phyloP scores from a whole-genome alignment of 2,113 vertebrate species.

The Silurus asotus region DNA sequence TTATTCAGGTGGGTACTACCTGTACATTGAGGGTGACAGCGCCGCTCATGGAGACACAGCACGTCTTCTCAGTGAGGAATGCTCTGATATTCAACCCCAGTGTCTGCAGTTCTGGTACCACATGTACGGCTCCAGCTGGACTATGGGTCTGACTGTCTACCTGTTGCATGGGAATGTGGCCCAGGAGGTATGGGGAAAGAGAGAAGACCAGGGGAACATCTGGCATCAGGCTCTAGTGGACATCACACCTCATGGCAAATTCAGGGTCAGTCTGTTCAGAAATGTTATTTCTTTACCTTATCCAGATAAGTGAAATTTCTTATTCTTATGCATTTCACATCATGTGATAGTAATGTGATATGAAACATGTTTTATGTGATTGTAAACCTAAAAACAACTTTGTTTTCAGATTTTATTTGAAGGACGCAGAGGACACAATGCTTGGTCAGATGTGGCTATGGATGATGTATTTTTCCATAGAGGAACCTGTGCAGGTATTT shows the following conservation, averaged over 20 bases:
- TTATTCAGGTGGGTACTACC: constrained; percentile 70
- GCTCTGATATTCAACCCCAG: constrained; percentile 65
- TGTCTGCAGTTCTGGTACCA: constrained; percentile 86
- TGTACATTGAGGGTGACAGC: constrained; percentile 73
- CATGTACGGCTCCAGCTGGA: constrained; percentile 71
- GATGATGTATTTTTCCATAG: constrained; percentile 73
- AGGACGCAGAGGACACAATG: constrained; percentile 70
- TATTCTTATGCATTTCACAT: neutral
- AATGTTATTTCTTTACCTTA: neutral
- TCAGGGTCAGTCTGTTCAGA: constrained; percentile 49
- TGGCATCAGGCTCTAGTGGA: constrained; percentile 71
- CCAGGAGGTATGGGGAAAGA: constrained; percentile 46
- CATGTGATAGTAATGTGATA: neutral
- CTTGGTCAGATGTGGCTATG: constrained; percentile 72
- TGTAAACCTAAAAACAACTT: neutral
- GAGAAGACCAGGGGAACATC: constrained; percentile 67
- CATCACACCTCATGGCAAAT: constrained; percentile 54
- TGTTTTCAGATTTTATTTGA: constrained; percentile 75
- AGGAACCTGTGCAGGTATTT: constrained; percentile 71
- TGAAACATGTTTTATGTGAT: too few relatives aligned
- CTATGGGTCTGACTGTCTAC: constrained; percentile 74
- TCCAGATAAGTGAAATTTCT: neutral
- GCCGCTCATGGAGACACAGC: constrained; percentile 61
- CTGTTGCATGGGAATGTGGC: constrained; percentile 56
- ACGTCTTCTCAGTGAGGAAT: constrained; percentile 70